Evolutionary conservation across 2,888 invertebrate genomes (phyloP), one percentile per base, ranked within the genome.

Genomic region (Bembecia ichneumoniformis): DNA sequence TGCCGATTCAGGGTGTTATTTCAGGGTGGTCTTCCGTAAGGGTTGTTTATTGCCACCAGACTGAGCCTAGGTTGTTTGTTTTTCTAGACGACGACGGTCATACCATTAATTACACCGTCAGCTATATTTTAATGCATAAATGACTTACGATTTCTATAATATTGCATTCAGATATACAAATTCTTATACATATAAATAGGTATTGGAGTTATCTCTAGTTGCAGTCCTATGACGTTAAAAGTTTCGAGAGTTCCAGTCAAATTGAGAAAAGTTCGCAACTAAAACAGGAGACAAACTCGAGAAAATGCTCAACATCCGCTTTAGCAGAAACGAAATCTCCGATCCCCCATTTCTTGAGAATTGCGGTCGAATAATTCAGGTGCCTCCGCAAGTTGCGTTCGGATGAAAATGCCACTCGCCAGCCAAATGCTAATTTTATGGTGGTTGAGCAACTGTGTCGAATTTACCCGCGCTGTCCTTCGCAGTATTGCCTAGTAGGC

Each of bases 351-450:
- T 71, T 69, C 73, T 74, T 64, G 66, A 75, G 71, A 72, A 77
- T 74, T 73, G 71, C 70, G 79, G 74, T 68, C 77, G 74, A 82
- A 83, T 82, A 81, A 82, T 82, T 83, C 79, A 82, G 82, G 80
- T 82, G 63, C 64, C 66, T 67, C 62, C 63, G 64, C 68, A 70
- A 74, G 64, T 77, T 74, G 76, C 75, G 70, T 80, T 79, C 68
- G 70, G 72, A 77, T 79, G 80, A 80, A 81, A 83, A 82, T 70
- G 76, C 77, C 80, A 83, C 77, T 78, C 74, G 77, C 74, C 77
- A 77, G 74, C 78, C 79, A 78, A 87, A 87, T 87, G 87, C 86
- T 86, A 87, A 88, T 88, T 87, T 87, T 87, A 87, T 87, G 87
- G 84, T 82, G 82, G 87, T 79, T 83, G 86, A 82, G 78, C 83